Evolutionary conservation across 2,113 vertebrate genomes (phyloP), one percentile per base, ranked within the genome.

Genomic region (Scytalopus superciliaris): DNA sequence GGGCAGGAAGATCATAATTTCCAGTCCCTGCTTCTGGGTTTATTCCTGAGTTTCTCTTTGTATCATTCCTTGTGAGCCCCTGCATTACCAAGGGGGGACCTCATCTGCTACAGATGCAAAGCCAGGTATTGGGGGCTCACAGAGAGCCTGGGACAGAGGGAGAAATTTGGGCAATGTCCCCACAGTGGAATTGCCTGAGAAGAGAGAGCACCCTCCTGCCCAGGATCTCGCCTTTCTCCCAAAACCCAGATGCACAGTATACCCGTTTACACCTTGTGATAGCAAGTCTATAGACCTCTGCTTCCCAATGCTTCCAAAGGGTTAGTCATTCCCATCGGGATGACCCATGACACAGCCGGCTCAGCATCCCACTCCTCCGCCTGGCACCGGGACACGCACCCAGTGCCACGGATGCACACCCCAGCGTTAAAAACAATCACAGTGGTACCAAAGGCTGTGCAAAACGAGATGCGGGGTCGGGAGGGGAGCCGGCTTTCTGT

Each of bases 121-220:
- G 7, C 35, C 0, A 0, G 2, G 1, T 8, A 19, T 14, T 72
- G 55, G 16, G 23, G 49, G 18, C 27, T 67, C 39, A n/a, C 37
- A 40, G 73, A 33, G 22, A 18, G 22, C n/a, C 22, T 8, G 7
- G 23, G 37, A 23, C 35, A 37, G 16, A 62, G 13, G 23, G 9
- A 68, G 44, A 45, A 52, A n/a, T 5, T 4, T 4, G 68, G 62
- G 23, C 42, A 35, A 19, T 7, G 19, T 44, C 18, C 25, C 53
- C 23, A 15, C 14, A 2, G 33, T 15, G 35, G 45, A 82, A 69
- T 35, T 50, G 27, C 24, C 44, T 37, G 40, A 59, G 42, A 45
- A 52, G 42, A 35, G n/a, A 49, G 14, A 67, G 9, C 23, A n/a
- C 56, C 14, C 13, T 73, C n/a, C 78, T 13, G 18, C 67, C 42